phyloP scores from a whole-genome alignment of 2,113 vertebrate species.

The Parus major region DNA sequence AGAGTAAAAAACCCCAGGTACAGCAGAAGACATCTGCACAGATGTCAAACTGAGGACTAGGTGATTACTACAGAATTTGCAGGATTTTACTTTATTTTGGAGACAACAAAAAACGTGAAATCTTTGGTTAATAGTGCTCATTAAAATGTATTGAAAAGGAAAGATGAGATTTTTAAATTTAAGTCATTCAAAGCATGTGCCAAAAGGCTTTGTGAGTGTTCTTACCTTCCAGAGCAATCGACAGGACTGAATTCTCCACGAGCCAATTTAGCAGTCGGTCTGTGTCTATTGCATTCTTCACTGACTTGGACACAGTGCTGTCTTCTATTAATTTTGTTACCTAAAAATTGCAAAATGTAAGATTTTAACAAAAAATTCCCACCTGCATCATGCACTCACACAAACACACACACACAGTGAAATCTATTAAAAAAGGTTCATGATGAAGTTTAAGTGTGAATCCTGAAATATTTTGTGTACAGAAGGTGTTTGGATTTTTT shows the following conservation, averaged over 20 bases:
- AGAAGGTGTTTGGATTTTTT: neutral
- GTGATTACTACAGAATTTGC: neutral
- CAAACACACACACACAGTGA: neutral
- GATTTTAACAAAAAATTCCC: neutral
- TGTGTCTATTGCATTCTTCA: constrained; percentile 97
- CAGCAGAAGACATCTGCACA: neutral
- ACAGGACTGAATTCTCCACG: constrained; percentile 96
- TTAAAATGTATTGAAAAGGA: neutral
- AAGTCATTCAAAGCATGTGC: neutral
- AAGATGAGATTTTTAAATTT: neutral
- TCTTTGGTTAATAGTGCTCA: neutral
- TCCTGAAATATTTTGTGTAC: neutral
- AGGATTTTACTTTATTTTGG: neutral
- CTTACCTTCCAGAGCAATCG: constrained; percentile 96
- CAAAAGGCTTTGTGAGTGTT: neutral
- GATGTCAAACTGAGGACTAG: neutral
- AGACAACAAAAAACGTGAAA: neutral
- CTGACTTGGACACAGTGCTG: constrained; percentile 95
- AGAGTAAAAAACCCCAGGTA: neutral
- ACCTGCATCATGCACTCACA: neutral
- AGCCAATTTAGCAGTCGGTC: constrained; percentile 96
- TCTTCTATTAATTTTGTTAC: constrained; percentile 98
- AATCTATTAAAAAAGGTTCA: neutral
- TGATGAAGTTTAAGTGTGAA: neutral
- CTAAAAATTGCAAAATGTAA: constrained; percentile 71